Evolutionary conservation across 1,140 invertebrate species (phyloP).

Genomic region (Phthorimaea operculella): DNA sequence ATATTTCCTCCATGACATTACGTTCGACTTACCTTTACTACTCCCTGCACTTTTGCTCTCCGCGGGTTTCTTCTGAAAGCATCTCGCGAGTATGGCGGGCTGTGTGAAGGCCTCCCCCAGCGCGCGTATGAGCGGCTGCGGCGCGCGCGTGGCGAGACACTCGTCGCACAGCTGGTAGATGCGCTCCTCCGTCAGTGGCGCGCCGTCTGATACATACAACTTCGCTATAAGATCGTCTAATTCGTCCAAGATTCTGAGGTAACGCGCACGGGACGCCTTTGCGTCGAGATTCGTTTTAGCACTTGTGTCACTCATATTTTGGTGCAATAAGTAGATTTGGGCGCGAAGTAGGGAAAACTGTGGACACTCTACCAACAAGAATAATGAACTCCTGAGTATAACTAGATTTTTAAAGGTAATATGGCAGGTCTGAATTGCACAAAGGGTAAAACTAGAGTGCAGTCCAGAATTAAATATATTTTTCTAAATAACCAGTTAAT

Average conservation of each 20-base stretch:
- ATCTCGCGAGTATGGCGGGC: constrained; percentile 68
- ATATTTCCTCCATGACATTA: no score
- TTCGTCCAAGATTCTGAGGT: constrained; percentile 14
- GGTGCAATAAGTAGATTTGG: no score
- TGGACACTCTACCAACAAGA: no score
- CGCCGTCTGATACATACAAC: constrained; percentile 36
- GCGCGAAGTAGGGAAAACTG: no score
- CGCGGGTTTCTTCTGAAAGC: constrained; percentile 66
- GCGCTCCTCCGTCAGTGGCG: constrained; percentile 55
- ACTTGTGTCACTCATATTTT: neutral
- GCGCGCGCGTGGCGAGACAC: constrained; percentile 44
- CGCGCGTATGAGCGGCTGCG: constrained; percentile 44
- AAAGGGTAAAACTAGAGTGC: no score
- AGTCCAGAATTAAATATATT: no score
- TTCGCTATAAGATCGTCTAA: constrained; percentile 30
- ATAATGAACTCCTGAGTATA: no score
- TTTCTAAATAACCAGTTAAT: no score
- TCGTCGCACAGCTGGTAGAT: constrained; percentile 58
- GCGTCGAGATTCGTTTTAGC: neutral
- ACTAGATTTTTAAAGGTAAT: no score
- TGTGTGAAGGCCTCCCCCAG: constrained; percentile 57
- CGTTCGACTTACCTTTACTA: constrained; percentile 26
- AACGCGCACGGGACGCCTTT: neutral
- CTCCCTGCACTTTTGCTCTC: constrained; percentile 24
- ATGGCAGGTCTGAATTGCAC: no score